Conservation (phyloP, 2,888 invertebrate genomes). For the Hypomecis atomaria region DNA sequence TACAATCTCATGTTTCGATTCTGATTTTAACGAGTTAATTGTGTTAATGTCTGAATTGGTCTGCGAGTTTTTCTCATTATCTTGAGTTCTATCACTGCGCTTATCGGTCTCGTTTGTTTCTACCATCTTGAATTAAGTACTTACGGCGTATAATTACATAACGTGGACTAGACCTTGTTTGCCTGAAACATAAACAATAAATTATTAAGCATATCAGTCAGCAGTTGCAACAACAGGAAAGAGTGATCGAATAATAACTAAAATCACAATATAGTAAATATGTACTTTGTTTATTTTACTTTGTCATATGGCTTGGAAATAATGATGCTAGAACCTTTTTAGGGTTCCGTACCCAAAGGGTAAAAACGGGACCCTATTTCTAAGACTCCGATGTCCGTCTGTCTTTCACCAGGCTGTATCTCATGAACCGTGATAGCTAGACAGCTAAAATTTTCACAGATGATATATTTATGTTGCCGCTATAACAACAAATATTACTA, state of each 20-base stretch:
- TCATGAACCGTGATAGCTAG: too few species aligned
- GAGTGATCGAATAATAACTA: background rate
- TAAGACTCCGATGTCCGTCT: too few species aligned
- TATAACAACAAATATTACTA: too few species aligned
- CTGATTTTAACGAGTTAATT: conserved; percentile 71
- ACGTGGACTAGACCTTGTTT: conserved; percentile 34
- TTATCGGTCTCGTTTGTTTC: conserved; percentile 40
- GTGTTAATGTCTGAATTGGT: conserved; percentile 63
- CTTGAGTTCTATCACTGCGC: conserved; percentile 35
- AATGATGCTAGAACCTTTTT: too few species aligned
- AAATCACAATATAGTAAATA: background rate
- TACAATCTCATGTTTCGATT: conserved; percentile 52
- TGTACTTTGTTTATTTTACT: too few species aligned
- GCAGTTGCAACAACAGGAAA: conserved; percentile 1
- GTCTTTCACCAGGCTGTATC: too few species aligned
- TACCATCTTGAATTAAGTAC: conserved; percentile 41
- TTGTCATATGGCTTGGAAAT: too few species aligned
- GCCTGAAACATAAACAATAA: conserved; percentile 22
- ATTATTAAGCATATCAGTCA: background rate
- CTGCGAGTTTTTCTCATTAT: conserved; percentile 38
- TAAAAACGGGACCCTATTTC: too few species aligned
- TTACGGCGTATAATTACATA: conserved; percentile 40
- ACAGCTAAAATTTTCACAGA: too few species aligned
- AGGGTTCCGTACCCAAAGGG: too few species aligned
- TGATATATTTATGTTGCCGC: too few species aligned